These are phyloP conservation scores for Arvicanthis niloticus DNA, from an alignment of 2,113 vertebrate species.

Conservation along the genomic window DNA sequence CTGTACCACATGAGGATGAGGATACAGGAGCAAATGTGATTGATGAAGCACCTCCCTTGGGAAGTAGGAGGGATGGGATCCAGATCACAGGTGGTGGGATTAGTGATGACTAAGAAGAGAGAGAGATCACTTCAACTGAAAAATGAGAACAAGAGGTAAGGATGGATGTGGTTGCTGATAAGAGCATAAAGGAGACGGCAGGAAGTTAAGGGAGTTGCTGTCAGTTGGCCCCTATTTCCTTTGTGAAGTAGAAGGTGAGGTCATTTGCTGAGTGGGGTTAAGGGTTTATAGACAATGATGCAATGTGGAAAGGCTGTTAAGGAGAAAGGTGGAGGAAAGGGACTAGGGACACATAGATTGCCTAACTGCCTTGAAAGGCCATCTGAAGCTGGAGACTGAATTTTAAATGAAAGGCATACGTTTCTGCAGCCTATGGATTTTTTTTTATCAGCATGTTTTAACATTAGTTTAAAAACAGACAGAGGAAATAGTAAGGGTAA, in stretches of 20 bases:
- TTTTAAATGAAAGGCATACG: background rate
- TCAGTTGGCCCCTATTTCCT: conserved; percentile 77
- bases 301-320: conserved; percentile 60
- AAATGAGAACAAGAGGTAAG: conserved; percentile 79
- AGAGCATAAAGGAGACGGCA: conserved; percentile 67
- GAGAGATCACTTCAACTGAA: conserved; percentile 75
- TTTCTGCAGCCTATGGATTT: background rate
- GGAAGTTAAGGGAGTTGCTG: conserved; percentile 77
- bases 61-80: conserved; percentile 71
- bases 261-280: conserved; percentile 83
- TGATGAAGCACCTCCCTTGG: conserved; percentile 69
- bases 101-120: conserved; percentile 75
- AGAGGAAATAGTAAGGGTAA: background rate
- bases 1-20: background rate
- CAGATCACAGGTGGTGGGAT: conserved; percentile 84
- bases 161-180: conserved; percentile 80
- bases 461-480: background rate
- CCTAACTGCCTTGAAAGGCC: conserved; percentile 1
- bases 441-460: background rate
- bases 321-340: conserved; percentile 43
- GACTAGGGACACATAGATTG: conserved; percentile 30
- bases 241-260: conserved; percentile 78
- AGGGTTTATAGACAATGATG: conserved; percentile 82
- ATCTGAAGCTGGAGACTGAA: background rate
- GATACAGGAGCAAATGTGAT: conserved; percentile 74